phyloP scores from a whole-genome alignment of 2,113 vertebrate species.

The Platichthys flesus region DNA sequence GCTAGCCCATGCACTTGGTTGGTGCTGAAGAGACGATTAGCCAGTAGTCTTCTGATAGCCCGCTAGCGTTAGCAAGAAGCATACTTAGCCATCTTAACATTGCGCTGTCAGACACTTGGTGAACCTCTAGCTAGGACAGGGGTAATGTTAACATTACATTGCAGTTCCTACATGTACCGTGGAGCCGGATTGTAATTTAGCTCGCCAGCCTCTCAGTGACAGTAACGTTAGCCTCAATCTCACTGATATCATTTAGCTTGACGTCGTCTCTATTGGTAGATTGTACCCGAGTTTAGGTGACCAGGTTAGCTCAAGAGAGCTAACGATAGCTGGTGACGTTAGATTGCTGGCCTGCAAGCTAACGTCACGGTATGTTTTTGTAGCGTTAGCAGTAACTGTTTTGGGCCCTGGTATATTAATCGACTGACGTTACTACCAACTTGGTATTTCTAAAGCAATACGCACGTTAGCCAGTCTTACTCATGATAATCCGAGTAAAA shows the following conservation, averaged over 20 bases:
- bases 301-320: constrained; percentile 42
- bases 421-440: constrained; percentile 8
- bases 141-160: not conserved
- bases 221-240: not conserved
- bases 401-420: constrained; percentile 37
- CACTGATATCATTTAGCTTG: not conserved
- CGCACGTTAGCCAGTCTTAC: not conserved
- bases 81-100: constrained; percentile 50
- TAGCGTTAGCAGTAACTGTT: constrained; percentile 23
- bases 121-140: not conserved
- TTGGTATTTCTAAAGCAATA: not conserved
- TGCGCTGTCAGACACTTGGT: constrained; percentile 24
- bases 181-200: not conserved
- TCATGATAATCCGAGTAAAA: not conserved
- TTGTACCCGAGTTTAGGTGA: constrained; percentile 7
- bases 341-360: constrained; percentile 9
- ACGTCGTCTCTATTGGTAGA: not conserved
- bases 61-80: constrained; percentile 58
- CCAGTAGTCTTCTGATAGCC: constrained; percentile 64
- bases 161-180: not conserved
- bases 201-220: not conserved
- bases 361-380: constrained; percentile 25
- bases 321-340: constrained; percentile 34
- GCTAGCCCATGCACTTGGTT: constrained; percentile 63
- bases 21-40: constrained; percentile 69